Conservation (phyloP, 2,888 invertebrate genomes). For the Pandemis corylana region DNA sequence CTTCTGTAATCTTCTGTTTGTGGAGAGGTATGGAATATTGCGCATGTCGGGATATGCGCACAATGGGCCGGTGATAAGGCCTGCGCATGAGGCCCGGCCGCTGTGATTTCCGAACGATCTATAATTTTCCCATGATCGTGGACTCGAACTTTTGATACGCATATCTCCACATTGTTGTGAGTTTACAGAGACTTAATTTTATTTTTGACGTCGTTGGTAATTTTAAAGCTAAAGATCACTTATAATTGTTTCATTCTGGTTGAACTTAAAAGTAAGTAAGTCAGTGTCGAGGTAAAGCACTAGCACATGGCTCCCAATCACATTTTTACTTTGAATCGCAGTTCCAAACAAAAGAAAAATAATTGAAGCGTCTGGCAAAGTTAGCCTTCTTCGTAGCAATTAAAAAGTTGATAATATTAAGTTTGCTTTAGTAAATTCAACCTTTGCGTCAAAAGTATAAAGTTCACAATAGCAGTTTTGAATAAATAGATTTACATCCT, state of each 20-base stretch:
- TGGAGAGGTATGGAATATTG: constrained; percentile 72
- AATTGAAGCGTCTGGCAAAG: constrained; percentile 57
- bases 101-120: constrained; percentile 65
- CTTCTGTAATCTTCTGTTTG: constrained; percentile 70
- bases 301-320: constrained; percentile 36
- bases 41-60: constrained; percentile 62
- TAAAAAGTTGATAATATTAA: constrained; percentile 70
- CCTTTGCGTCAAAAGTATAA: constrained; percentile 60
- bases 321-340: constrained; percentile 50
- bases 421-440: constrained; percentile 61
- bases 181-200: constrained; percentile 53
- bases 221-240: no score
- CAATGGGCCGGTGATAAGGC: constrained; percentile 71
- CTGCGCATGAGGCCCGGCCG: constrained; percentile 47
- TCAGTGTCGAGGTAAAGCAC: constrained; percentile 13
- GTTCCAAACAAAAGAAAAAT: constrained; percentile 54
- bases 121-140: constrained; percentile 75
- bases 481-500: constrained; percentile 61
- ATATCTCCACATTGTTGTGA: constrained; percentile 57
- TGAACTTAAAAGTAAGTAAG: no score
- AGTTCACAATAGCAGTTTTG: constrained; percentile 62
- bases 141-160: constrained; percentile 61
- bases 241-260: no score
- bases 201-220: constrained; percentile 40
- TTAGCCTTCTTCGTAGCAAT: constrained; percentile 71